Evolutionary conservation across 35 echinoderm and acorn worm genomes (phyloP).

Genomic region (Heliocidaris tuberculata): DNA sequence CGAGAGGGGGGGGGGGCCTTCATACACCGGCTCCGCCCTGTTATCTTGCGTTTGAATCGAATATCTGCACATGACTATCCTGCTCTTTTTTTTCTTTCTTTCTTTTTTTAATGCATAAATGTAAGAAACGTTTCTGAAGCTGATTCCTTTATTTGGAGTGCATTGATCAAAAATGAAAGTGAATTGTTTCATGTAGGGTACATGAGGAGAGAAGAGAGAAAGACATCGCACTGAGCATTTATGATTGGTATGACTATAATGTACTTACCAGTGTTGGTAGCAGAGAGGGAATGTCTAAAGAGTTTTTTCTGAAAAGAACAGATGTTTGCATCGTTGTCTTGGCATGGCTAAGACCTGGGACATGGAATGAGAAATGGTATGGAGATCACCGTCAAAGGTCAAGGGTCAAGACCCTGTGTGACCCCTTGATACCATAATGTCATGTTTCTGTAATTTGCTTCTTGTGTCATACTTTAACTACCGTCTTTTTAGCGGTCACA

Average conservation of each 20-base stretch:
- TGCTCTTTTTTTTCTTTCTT: too few species aligned
- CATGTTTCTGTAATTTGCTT: background rate
- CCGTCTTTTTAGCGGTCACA: too few species aligned
- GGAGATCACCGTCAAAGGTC: background rate
- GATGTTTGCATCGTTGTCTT: background rate
- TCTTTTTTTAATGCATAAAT: too few species aligned
- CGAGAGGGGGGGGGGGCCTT: too few species aligned
- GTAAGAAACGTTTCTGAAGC: too few species aligned
- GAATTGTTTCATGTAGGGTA: background rate
- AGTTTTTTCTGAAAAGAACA: background rate
- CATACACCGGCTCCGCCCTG: too few species aligned
- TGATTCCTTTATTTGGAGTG: too few species aligned
- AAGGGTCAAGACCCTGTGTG: background rate
- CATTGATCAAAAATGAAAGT: background rate
- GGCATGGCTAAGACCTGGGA: background rate
- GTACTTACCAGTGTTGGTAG: conserved; percentile 2
- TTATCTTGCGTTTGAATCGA: too few species aligned
- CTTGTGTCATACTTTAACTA: too few species aligned
- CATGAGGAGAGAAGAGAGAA: background rate
- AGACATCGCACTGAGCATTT: background rate
- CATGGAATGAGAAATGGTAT: background rate
- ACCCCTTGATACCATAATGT: background rate
- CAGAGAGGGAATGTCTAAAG: background rate
- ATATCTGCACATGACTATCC: too few species aligned
- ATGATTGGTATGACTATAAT: conserved; percentile 4